Evolutionary conservation across 2,797 vertebrate species (phyloP), one percentile per base, ranked within the genome.

Genomic region (Pterois miles): DNA sequence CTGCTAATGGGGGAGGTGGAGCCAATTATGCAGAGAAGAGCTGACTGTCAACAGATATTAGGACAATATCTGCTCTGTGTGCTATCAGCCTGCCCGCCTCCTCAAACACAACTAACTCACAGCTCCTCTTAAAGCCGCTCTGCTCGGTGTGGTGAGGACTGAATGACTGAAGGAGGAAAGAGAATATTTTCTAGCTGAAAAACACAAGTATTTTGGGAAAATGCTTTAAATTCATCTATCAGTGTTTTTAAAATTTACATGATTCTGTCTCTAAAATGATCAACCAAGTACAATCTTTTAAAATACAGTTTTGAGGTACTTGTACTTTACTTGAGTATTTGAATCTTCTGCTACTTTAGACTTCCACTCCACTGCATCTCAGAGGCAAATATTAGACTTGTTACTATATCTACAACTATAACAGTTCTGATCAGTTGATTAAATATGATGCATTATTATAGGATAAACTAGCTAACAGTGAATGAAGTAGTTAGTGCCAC

Each of bases 31-130:
- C 90, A 91, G 87, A 88, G 91, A 81, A 38, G 86, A 88, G 86
- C 88, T 58, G 83, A 92, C 88, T 92, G 91, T 94, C 92, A 93
- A 93, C 91, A 94, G 90, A 89, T 89, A 92, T 86, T 87, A 88
- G 88, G 76, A 80, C 33, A 62, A 84, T 85, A 77, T 88, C 69
- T 40, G 78, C 57, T 78, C 31, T 73, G 78, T 60, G 80, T 83
- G 84, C 67, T 71, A 57, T 80, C 78, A 82, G 78, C 58, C 33
- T 2, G 65, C 43, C 68, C 29, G 52, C 76, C 76, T 72, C 66
- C 76, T 65, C 78, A 73, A 62, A 75, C 76, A 76, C 78, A 40
- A 18, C 69, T 36, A 23, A 6, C 22, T n/a, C 64, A 8, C 78
- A 40, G 68, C 72, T 38, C 22, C 59, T 38, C 59, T 13, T 13